Percentiles rank a stretch among this genome's conserved stretches.
Evolutionary conservation across 2,888 invertebrate genomes (phyloP).

Genomic region (Brachypalpus laphriformis): DNA sequence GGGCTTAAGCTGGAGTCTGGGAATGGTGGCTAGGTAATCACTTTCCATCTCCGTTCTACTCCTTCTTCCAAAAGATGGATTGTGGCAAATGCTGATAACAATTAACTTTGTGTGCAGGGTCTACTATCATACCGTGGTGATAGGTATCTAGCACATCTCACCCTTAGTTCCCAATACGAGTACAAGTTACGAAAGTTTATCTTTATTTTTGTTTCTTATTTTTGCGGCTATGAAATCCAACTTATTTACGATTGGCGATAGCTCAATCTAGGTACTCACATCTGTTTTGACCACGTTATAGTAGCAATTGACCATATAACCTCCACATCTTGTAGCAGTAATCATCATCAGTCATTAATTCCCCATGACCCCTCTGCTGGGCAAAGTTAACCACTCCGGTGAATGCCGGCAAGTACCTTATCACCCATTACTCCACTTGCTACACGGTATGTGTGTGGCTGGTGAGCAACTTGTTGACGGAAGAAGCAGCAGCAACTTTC

Average conservation of each 20-base stretch:
- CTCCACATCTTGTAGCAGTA: conserved; percentile 28
- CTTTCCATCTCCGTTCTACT: too few species aligned
- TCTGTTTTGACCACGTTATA: background rate
- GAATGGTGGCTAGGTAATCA: too few species aligned
- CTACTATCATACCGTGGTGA: too few species aligned
- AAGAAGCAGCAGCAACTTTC: conserved; percentile 37
- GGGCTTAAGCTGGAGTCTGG: too few species aligned
- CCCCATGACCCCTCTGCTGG: background rate
- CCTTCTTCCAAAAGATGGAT: too few species aligned
- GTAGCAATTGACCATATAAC: background rate
- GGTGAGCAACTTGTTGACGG: conserved; percentile 57
- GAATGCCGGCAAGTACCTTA: background rate
- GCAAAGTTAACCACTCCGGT: background rate
- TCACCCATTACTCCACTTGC: conserved; percentile 9
- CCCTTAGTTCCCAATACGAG: too few species aligned
- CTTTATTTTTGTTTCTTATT: too few species aligned
- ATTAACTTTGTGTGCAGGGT: too few species aligned
- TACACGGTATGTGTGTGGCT: background rate
- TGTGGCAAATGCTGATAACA: too few species aligned
- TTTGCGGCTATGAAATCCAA: background rate
- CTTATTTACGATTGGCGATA: background rate
- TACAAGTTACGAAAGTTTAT: too few species aligned
- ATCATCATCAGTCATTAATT: conserved; percentile 50
- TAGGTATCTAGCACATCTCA: too few species aligned
- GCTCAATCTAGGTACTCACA: background rate